Evolutionary conservation across 1,140 invertebrate species (phyloP).

Genomic region (Phortica variegata): DNA sequence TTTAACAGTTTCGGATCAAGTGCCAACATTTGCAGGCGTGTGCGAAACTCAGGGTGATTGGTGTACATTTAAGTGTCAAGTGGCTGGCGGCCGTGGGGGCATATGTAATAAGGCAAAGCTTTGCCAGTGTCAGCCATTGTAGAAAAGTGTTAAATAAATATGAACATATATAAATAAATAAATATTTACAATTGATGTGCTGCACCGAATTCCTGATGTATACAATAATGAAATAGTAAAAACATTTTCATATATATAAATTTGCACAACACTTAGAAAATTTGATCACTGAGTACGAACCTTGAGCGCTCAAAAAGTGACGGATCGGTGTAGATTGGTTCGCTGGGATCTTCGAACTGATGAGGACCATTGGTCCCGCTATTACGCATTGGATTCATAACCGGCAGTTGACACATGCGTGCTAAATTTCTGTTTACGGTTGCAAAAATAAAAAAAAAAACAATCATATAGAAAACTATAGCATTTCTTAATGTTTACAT

Average conservation of each 20-base stretch:
- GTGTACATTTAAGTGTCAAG: constrained; percentile 33
- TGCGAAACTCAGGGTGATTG: constrained; percentile 33
- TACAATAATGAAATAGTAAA: no score
- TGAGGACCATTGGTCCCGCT: constrained; percentile 23
- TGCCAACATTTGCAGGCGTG: constrained; percentile 26
- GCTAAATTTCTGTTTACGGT: constrained; percentile 47
- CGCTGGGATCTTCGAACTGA: constrained; percentile 79
- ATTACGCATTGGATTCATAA: constrained; percentile 55
- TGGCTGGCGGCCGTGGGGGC: constrained; percentile 39
- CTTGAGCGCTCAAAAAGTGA: constrained; percentile 83
- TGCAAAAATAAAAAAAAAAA: not conserved
- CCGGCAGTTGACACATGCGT: constrained; percentile 56
- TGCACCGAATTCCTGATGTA: no score
- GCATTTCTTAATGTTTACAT: no score
- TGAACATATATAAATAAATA: not conserved
- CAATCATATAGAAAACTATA: not conserved
- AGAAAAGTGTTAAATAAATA: constrained; percentile 2
- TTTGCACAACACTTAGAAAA: no score
- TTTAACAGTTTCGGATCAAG: constrained; percentile 3
- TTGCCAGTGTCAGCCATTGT: constrained; percentile 39
- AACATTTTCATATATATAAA: no score
- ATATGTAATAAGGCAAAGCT: constrained; percentile 35
- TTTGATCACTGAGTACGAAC: constrained; percentile 37
- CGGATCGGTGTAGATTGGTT: constrained; percentile 90
- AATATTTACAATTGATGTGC: not conserved